Base-by-base conservation (phyloP, 2,113 vertebrate genomes). In the Heliornis fulica region DNA sequence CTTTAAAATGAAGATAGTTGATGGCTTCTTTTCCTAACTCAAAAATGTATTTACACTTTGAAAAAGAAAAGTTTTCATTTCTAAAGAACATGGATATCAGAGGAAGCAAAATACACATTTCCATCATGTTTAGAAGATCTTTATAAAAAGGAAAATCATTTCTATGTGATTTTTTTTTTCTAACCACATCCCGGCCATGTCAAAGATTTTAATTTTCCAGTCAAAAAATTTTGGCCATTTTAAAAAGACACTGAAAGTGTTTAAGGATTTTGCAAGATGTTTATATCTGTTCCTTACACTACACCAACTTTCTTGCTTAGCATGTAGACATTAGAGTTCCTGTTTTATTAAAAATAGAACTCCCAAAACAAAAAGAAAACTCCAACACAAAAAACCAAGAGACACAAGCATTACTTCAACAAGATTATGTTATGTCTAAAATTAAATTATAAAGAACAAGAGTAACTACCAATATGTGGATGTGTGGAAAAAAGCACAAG, bases 371-470 rank as follows among this genome's bases (percentile, higher is more conserved):
- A 4, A 68, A 29, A 45, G 20, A 65, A 14, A 46, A 29, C 21
- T 7, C 17, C 34, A 50, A 15, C n/a, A 13, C 11, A 25, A 50
- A 50, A 50, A 50, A 46, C 11, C 36, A n/a, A 84, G 32, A 83
- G 41, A 66, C n/a, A 63, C 9, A 74, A 83, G 22, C 75, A 80
- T 88, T 94, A 74, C 21, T 83, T 28, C 65, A 78, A 75, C 72
- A 81, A 84, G 46, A 93, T 94, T 84, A 89, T 84, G 80, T 87
- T 84, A 94, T 56, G 60, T 84, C 69, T 84, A 71, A 94, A 93
- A 94, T 93, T 87, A 92, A 92, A 95, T 94, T 93, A 89, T 64
- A 94, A 94, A 75, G 83, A 95, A 94, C 83, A 91, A 91, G 83
- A 87, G 48, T 94, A 94, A 93, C 93, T 87, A 94, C 65, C 77